phyloP scores from a whole-genome alignment of 2,113 vertebrate genomes.

The Oryzias celebensis region DNA sequence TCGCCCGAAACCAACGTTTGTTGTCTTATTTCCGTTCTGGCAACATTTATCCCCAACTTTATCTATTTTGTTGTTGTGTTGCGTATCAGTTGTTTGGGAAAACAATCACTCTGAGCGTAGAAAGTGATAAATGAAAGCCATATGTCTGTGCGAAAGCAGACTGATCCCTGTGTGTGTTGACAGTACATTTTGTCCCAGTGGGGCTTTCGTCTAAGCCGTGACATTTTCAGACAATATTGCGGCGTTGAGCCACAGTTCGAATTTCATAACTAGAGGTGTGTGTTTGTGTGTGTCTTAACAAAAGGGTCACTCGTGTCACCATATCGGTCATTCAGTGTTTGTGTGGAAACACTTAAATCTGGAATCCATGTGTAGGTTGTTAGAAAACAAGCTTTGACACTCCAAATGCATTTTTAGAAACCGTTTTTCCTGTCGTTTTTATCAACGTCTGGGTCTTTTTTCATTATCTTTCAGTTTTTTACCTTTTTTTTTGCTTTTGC shows the following conservation, averaged over 20 bases:
- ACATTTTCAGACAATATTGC: constrained; percentile 81
- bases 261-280: constrained; percentile 59
- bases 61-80: constrained; percentile 37
- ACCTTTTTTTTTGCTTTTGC: constrained; percentile 11
- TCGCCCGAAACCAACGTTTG: background rate
- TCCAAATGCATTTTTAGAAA: too few relatives aligned
- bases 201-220: constrained; percentile 70
- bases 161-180: constrained; percentile 63
- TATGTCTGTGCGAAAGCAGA: constrained; percentile 61
- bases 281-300: constrained; percentile 20
- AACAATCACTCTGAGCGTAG: constrained; percentile 60
- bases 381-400: too few relatives aligned
- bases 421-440: too few relatives aligned
- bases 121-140: constrained; percentile 71
- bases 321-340: constrained; percentile 39
- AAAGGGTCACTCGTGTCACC: constrained; percentile 43
- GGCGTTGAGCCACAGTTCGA: constrained; percentile 64
- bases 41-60: constrained; percentile 28
- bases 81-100: constrained; percentile 38
- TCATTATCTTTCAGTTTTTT: constrained; percentile 15
- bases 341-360: constrained; percentile 17
- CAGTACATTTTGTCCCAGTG: constrained; percentile 72
- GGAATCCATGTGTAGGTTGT: too few relatives aligned
- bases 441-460: too few relatives aligned
- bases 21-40: background rate